Base-by-base conservation (phyloP, 2,797 vertebrate genomes). In the Mormyrops attenuatus region DNA sequence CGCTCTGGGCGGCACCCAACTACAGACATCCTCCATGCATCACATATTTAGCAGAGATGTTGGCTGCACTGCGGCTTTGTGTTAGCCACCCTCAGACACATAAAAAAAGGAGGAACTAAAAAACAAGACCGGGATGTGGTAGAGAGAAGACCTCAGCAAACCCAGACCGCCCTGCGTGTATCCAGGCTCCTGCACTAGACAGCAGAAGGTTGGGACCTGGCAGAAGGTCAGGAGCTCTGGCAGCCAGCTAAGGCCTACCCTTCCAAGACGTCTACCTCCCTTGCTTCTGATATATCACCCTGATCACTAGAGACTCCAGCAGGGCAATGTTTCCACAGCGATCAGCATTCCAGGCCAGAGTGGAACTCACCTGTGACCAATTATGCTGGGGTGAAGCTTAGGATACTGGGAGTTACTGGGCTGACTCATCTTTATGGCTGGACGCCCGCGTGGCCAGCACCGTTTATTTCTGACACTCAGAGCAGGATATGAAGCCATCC, bases 311-410 rank as follows among this genome's bases (percentile, higher is more conserved):
- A 94, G 94, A 94, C 95, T 95, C 93, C 94, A 94, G 94, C 94
- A 94, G 95, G 94, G 92, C 94, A 95, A 92, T 93, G 92, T 92
- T 95, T 94, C 93, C 93, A 91, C 92, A 94, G 95, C 96, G 95
- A 96, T 96, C 96, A 97, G 94, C 94, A 95, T 92, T 90, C 94
- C 94, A 92, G 94, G 94, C 95, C 96, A 95, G 92, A 90, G 95
- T 95, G 94, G 94, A 96, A 96, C 94, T 96, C 97, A 97, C 97
- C 90, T 89, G 97, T 97, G 97, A 97, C 96, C 97, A 97, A 97
- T 98, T 97, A 97, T 95, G 94, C 93, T 92, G 93, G 94, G 95
- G 95, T 95, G 96, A 95, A 96, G 94, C 94, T 95, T 95, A 92
- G 92, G 95, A 95, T 95, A 94, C 95, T 95, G 95, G 95, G 95